Evolutionary conservation across 2,113 vertebrate genomes (phyloP), one percentile per base, ranked within the genome.

Genomic region (Aramus guarauna): DNA sequence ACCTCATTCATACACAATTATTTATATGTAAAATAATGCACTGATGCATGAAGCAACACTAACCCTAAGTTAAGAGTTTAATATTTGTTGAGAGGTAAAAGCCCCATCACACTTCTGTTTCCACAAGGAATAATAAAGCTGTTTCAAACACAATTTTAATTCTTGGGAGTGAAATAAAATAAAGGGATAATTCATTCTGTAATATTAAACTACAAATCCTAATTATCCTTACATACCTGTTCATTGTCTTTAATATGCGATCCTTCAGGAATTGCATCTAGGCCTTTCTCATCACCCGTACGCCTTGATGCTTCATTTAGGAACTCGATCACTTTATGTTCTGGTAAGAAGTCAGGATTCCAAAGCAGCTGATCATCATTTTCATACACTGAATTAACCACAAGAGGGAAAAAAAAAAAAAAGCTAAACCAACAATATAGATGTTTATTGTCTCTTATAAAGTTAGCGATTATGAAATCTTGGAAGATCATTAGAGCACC

Each of bases 291-390:
- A 59, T 99, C 99, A 19, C 99, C 99, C 1, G 99, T 99, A 83
- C 99, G 98, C 96, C 98, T 98, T 3, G 99, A 99, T 2, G 99
- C 99, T 71, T 99, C 99, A 0, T 97, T 98, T 34, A 99, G 98
- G 98, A 99, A 99, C 74, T 99, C 98, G 9, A 99, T 98, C 32
- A 99, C 99, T 97, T 99, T 99, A 34, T 98, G 98, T 97, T 99
- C 99, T 11, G 99, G 94, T 76, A 99, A 97, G 95, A 98, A 98
- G 86, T 99, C 99, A 1, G 99, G 99, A 83, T 99, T 99, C 99
- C 99, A 99, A 84, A 99, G 96, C 59, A 99, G 98, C 97, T 99
- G 99, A 97, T 99, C 99, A 53, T 99, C 99, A 7, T 99, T 99
- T 96, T 99, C 99, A 98, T 99, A 99, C 56, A 99, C 99, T 99